Evolutionary conservation across 1,140 invertebrate genomes (phyloP), one percentile per base, ranked within the genome.

Genomic region (Aporrectodea caliginosa): DNA sequence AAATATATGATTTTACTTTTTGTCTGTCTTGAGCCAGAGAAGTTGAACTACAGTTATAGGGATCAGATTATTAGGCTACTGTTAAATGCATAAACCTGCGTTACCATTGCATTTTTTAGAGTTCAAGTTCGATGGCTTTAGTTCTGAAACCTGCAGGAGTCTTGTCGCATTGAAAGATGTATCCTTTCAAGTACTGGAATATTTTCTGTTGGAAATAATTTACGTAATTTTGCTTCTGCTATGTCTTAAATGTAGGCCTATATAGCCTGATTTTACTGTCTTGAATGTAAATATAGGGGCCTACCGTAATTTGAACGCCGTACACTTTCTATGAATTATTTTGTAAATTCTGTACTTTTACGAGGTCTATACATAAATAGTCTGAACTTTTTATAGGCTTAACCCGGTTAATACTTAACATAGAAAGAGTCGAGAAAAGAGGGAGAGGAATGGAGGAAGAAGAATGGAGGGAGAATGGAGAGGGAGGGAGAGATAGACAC

Each of bases 141-240:
- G 92, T 0, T 93, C 95, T 85, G 95, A 98, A 82, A 92, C 95
- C 1, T 97, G 95, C 85, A 91, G 96, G 75, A 96, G 95, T 84
- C 97, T 98, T 95, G 93, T 98, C n/a, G 95, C 96, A 0, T 95
- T 98, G 94, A 90, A 97, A 87, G 96, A 98, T 89, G 92, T 89
- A 88, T 89, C 88, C 84, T 88, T 87, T 82, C 75, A 78, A 74
- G 69, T 77, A 73, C 35, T 78, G 16, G 27, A 77, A 75, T 12
- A n/a, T 2, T 22, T 1, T 77, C 16, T 12, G 77, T 16, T 34
- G 6, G n/a, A n/a, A n/a, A n/a, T n/a, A n/a, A n/a, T n/a, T n/a
- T n/a, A n/a, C n/a, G n/a, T n/a, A n/a, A n/a, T n/a, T n/a, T n/a
- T n/a, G n/a, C n/a, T n/a, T n/a, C n/a, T n/a, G n/a, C n/a, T 69